Conservation (phyloP, 2,888 invertebrate genomes). For the Tryphoninae sp. region DNA sequence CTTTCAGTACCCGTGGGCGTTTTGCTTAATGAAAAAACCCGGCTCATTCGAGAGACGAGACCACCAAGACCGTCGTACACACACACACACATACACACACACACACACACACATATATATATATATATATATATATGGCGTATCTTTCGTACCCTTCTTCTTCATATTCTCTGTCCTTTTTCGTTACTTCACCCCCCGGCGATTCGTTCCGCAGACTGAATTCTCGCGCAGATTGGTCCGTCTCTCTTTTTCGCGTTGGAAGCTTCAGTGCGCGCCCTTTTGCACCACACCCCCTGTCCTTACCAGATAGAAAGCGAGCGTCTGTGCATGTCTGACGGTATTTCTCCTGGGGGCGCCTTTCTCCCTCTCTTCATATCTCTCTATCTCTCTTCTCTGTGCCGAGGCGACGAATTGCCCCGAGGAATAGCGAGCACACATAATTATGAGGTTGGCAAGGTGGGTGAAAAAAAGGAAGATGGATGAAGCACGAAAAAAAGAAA, state of each 20-base stretch:
- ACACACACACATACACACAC: not conserved
- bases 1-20: conserved; percentile 62
- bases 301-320: not conserved
- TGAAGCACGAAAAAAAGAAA: conserved; percentile 19
- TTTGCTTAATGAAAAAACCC: conserved; percentile 67
- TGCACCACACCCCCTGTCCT: conserved; percentile 22
- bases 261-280: conserved; percentile 38
- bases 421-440: conserved; percentile 57
- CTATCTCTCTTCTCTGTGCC: not conserved
- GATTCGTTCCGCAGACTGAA: conserved; percentile 55
- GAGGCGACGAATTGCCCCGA: conserved; percentile 58
- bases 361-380: not conserved
- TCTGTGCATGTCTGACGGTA: conserved; percentile 46
- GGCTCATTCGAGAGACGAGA: conserved; percentile 55
- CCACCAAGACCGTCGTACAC: conserved; percentile 20
- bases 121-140: not conserved
- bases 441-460: conserved; percentile 54
- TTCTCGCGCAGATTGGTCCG: conserved; percentile 59
- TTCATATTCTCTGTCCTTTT: conserved; percentile 8
- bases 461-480: conserved; percentile 22
- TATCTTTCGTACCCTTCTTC: conserved; percentile 1
- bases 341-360: conserved; percentile 43
- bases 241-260: conserved; percentile 24
- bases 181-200: conserved; percentile 10
- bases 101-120: too few relatives aligned